Base-by-base conservation (phyloP, 2,888 invertebrate species). In the Argyresthia goedartella region DNA sequence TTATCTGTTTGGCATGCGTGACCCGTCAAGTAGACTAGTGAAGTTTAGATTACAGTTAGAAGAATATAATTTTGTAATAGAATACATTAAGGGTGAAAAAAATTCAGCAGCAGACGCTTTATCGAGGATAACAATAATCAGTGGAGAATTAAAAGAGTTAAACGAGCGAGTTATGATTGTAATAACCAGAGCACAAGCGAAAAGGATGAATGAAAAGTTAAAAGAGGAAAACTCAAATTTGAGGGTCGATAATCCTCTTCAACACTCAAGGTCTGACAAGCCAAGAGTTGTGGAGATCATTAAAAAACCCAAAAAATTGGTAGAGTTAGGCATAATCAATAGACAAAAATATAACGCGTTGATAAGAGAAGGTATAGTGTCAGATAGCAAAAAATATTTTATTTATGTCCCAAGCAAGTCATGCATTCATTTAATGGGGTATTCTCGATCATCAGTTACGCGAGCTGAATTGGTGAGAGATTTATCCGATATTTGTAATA, bases 271-370 rank as follows among this genome's bases (percentile, higher is more conserved):
- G 48, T n/a, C 48, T n/a, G 48, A 34, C 4, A 8, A 33, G 8
- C 48, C 48, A 45, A 45, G 45, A 34, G 48, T 48, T n/a, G 34
- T 34, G 48, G 35, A 48, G 34, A 48, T 34, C 34, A 48, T 48
- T 35, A 34, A 48, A 34, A 34, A 48, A 13, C 33, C 48, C 8
- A 36, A 7, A 8, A 8, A 36, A 8, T 36, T 36, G 36, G 9
- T 9, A 8, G 36, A 36, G 9, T 9, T 36, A 36, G 7, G 7
- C 7, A 8, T 36, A 9, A 9, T 9, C 7, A 36, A 36, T 36
- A 36, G 9, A 36, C 36, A 9, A 36, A 7, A 8, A 36, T 8
- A 8, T 8, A 36, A 36, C 9, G 9, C 7, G 9, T 8, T 36
- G 9, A 36, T 8, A 36, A 36, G 9, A 8, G 8, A 36, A 36